Evolutionary conservation across 2,797 vertebrate genomes (phyloP), one percentile per base, ranked within the genome.

Genomic region (Podargus strigoides): DNA sequence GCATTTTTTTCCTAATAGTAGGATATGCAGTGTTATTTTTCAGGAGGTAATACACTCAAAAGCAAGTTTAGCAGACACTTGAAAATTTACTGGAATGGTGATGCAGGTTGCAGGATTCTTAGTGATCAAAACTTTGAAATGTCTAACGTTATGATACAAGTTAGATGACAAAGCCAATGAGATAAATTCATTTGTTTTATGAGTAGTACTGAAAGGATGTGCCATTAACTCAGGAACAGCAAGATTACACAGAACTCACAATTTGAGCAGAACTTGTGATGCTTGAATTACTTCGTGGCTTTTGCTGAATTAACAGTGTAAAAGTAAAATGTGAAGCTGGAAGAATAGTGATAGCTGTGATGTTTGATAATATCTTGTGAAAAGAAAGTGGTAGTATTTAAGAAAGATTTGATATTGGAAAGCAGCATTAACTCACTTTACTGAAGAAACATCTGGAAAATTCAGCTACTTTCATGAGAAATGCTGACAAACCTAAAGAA

Each of bases 371-470:
- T 36, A 63, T 50, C 62, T 78, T 49, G 12, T 78, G 77, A 64
- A 60, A 85, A 74, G 32, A 36, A 93, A 62, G 20, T 30, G 23
- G 7, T 53, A 50, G 12, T 28, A 60, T 68, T 91, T 68, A 64
- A 53, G 76, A 62, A 81, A 50, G 46, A 39, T 58, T 64, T 64
- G 10, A n/a, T 53, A 39, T 12, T 42, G 49, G 88, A 81, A 78
- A 78, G 62, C 32, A 77, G 50, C 67, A 60, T 5, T 86, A 56
- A 26, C 2, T 3, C n/a, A 76, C 28, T 63, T 23, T 63, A n/a
- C 36, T 86, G 41, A 90, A 72, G 39, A 86, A 88, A 84, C 46
- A 60, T 74, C 66, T 93, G 74, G 73, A 90, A 92, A 87, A 78
- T 84, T 84, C 27, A 50, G 24, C n/a, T 88, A 4, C 30, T 74